phyloP scores from a whole-genome alignment of 2,888 invertebrate genomes.

The Acanthacorydalis orientalis region DNA sequence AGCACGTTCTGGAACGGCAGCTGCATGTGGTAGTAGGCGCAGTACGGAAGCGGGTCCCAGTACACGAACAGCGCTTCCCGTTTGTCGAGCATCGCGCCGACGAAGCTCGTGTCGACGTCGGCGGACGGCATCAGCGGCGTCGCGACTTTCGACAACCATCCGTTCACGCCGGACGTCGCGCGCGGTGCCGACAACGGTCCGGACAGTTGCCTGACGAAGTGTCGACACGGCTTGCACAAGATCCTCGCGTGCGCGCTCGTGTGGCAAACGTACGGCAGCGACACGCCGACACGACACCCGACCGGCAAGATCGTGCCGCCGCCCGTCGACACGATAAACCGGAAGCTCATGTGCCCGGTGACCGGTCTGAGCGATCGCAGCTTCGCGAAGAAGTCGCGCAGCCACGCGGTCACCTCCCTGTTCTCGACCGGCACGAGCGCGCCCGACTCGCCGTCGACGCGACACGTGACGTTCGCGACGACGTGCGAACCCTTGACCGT shows the following conservation, averaged over 20 bases:
- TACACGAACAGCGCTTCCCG: slow-evolving; percentile 64
- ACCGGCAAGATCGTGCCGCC: slow-evolving; percentile 39
- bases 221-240: slow-evolving; percentile 44
- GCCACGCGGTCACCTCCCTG: slow-evolving; percentile 52
- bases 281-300: slow-evolving; percentile 62
- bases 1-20: slow-evolving; percentile 44
- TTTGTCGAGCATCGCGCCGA: slow-evolving; percentile 56
- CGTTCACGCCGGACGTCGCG: slow-evolving; percentile 22
- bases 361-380: slow-evolving; percentile 46
- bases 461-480: slow-evolving; percentile 66
- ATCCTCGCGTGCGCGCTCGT: slow-evolving; percentile 47
- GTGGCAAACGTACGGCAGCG: slow-evolving; percentile 65
- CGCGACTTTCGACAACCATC: slow-evolving; percentile 43
- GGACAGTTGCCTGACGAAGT: slow-evolving; percentile 37
- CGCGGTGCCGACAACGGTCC: slow-evolving; percentile 29
- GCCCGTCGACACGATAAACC: slow-evolving; percentile 46
- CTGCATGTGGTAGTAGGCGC: slow-evolving; percentile 70
- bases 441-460: slow-evolving; percentile 45
- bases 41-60: slow-evolving; percentile 77
- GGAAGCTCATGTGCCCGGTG: slow-evolving; percentile 64
- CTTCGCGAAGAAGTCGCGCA: slow-evolving; percentile 50
- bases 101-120: slow-evolving; percentile 36
- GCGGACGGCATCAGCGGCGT: slow-evolving; percentile 27
- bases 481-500: slow-evolving; percentile 63
- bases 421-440: slow-evolving; percentile 52